Base-by-base conservation (phyloP, 2,888 invertebrate genomes). In the Drosophila yooni region DNA sequence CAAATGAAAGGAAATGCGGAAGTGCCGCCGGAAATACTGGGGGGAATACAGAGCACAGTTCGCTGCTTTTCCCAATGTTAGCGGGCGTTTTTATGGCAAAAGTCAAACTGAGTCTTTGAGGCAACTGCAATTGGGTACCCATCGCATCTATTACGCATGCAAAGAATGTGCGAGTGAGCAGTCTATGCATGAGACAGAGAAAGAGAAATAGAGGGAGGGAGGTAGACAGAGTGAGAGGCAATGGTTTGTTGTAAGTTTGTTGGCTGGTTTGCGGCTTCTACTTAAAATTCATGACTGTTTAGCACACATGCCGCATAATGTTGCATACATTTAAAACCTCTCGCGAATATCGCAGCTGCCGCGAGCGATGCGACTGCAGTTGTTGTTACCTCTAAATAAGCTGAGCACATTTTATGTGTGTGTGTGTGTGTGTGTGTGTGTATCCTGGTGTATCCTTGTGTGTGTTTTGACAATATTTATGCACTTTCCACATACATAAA, bases 271-370 rank as follows among this genome's bases (percentile, higher is more conserved):
- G 77, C 59, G 71, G 74, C 69, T 76, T 74, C 89, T 88, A 78
- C 68, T 87, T 87, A 88, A 86, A 89, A 87, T 87, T 87, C 87
- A 87, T 87, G 87, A 85, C 87, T 89, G 87, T 88, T 87, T 87
- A 82, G 87, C 74, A 81, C 88, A 88, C 87, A 87, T 87, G 87
- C 88, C 83, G 90, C 90, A 88, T 87, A 88, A 87, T 89, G 86
- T 89, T 81, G 89, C 88, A 89, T 89, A 70, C 79, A 89, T 81
- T 79, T 87, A 76, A 66, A 54, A 79, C 70, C 13, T 13, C 56
- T n/a, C 82, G 74, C 74, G 69, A 68, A 69, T 75, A 60, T 67
- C 79, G 70, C 83, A 81, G 67, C 70, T 70, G 79, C 69, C 70
- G 74, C 69, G 27, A 65, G 69, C 69, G 43, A 34, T 78, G 81